These are phyloP conservation scores for Trinorchestia longiramus DNA, from an alignment of 1,140 invertebrate species.

Conservation along the genomic window DNA sequence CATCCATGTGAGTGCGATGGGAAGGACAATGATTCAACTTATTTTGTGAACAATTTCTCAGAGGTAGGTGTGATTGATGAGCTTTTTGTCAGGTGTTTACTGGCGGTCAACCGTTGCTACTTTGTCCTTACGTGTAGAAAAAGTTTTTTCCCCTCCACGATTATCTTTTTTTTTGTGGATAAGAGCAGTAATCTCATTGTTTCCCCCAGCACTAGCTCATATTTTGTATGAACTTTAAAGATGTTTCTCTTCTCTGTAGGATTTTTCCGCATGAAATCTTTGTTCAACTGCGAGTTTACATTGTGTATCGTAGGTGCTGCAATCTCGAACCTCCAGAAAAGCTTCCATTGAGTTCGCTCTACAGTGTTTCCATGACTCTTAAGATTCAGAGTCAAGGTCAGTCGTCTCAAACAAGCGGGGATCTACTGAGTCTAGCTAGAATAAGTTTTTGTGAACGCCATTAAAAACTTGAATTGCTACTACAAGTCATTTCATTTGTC, in stretches of 20 bases:
- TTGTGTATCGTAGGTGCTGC: background rate
- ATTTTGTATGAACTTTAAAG: background rate
- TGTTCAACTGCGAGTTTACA: background rate
- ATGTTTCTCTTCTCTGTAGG: background rate
- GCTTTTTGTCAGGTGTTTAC: no score
- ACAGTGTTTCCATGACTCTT: background rate
- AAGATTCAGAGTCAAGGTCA: background rate
- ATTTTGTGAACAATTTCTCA: no score
- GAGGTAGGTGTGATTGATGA: no score
- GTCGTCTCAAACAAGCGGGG: background rate
- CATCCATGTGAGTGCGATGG: no score
- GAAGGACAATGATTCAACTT: no score
- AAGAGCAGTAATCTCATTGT: no score
- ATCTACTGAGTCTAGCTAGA: background rate
- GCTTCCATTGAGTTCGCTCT: background rate
- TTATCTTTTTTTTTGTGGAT: no score
- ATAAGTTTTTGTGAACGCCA: background rate
- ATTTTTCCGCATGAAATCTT: background rate
- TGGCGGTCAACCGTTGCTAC: no score
- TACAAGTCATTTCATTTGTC: background rate
- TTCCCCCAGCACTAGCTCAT: no score
- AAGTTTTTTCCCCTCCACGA: no score
- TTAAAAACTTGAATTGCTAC: background rate
- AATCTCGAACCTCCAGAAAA: no score
- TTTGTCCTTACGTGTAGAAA: no score